These are phyloP conservation scores for Bombus haemorrhoidalis DNA, from an alignment of 1,140 invertebrate species.

Conservation along the genomic window DNA sequence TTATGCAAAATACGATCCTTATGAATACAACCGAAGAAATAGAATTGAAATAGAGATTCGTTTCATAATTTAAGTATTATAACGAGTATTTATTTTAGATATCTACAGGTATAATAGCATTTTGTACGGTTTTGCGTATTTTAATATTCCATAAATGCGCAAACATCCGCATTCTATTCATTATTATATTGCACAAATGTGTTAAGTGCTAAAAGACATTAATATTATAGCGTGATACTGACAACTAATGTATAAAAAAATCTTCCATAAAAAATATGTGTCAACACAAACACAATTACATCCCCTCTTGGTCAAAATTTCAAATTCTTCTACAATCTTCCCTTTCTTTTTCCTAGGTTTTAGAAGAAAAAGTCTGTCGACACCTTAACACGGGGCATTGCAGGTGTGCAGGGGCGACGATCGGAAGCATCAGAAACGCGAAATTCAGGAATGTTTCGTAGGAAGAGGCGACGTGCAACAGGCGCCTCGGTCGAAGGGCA, in stretches of 20 bases:
- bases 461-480: conserved; percentile 72
- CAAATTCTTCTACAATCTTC: background rate
- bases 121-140: no score
- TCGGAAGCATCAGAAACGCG: conserved; percentile 41
- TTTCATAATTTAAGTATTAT: background rate
- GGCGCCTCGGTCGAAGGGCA: conserved; percentile 66
- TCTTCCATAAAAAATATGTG: background rate
- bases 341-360: background rate
- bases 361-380: background rate
- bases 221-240: background rate
- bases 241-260: background rate
- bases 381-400: background rate
- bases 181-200: background rate
- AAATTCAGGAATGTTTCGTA: conserved; percentile 67
- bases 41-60: background rate
- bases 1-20: background rate
- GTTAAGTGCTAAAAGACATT: background rate
- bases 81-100: background rate
- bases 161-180: background rate
- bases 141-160: background rate
- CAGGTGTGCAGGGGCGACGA: background rate
- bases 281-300: background rate
- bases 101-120: no score
- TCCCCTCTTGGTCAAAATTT: background rate
- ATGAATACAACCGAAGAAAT: background rate